phyloP scores from a whole-genome alignment of 2,888 invertebrate species.

The Conus canariensis region DNA sequence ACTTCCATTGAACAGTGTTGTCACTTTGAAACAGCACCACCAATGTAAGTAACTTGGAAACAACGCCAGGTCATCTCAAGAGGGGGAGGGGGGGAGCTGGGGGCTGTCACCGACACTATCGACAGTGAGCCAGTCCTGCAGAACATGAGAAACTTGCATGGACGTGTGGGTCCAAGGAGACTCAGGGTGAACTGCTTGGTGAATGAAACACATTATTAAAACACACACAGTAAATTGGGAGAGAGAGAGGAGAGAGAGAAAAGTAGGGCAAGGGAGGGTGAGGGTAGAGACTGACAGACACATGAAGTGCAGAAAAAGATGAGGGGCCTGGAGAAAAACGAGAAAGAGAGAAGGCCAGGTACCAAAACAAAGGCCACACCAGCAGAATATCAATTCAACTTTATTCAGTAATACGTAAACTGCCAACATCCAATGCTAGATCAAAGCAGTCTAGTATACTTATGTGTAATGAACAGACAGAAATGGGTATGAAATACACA shows the following conservation, averaged over 20 bases:
- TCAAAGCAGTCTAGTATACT: slow-evolving; percentile 40
- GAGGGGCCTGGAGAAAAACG: neutral
- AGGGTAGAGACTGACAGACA: neutral
- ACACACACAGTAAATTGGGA: too few relatives aligned
- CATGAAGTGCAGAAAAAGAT: neutral
- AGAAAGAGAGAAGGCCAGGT: neutral
- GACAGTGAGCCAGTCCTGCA: too few relatives aligned
- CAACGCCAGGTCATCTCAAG: too few relatives aligned
- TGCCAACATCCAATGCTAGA: slow-evolving; percentile 40
- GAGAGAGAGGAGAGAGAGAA: neutral
- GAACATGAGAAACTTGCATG: too few relatives aligned
- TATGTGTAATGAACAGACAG: slow-evolving; percentile 28
- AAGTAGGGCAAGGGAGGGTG: neutral
- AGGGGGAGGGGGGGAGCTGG: too few relatives aligned
- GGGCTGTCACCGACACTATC: too few relatives aligned
- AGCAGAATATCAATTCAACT: neutral
- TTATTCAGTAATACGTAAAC: slow-evolving; percentile 33
- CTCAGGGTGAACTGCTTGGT: too few relatives aligned
- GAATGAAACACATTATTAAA: too few relatives aligned
- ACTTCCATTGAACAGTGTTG: too few relatives aligned
- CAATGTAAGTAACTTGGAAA: too few relatives aligned
- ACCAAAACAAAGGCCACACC: neutral
- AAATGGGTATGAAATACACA: slow-evolving; percentile 37
- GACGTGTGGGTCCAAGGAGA: too few relatives aligned
- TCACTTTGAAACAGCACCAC: too few relatives aligned